A percentile compares a stretch with the other conserved stretches of the same genome.
Evolutionary conservation across 2,113 vertebrate species (phyloP).

Genomic region (Mirza zaza): DNA sequence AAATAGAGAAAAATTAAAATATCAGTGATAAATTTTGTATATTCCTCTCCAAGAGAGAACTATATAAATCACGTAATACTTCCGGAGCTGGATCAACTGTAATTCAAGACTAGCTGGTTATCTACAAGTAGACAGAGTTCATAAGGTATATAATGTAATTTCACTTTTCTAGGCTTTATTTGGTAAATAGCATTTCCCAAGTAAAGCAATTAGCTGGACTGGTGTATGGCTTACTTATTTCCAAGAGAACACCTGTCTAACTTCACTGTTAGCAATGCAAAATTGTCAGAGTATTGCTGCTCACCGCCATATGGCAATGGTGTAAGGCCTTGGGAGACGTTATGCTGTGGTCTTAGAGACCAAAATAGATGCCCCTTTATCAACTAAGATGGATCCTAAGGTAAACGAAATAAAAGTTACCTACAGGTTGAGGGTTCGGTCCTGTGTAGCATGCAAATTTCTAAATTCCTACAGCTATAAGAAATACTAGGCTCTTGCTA

Average conservation of each 20-base stretch:
- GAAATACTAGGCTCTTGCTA: too few species aligned
- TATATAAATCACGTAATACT: not conserved
- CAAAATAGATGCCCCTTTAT: too few species aligned
- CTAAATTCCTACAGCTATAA: too few species aligned
- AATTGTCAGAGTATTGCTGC: not conserved
- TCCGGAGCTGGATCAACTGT: not conserved
- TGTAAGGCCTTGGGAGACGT: not conserved
- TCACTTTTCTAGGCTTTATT: not conserved
- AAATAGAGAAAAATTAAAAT: not conserved
- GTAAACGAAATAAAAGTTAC: too few species aligned
- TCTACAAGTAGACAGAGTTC: not conserved
- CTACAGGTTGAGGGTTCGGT: too few species aligned
- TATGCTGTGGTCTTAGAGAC: not conserved
- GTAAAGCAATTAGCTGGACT: not conserved
- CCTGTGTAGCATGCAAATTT: too few species aligned
- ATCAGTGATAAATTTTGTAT: not conserved
- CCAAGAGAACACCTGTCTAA: not conserved
- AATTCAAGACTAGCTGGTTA: not conserved
- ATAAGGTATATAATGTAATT: not conserved
- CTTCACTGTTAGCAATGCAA: not conserved
- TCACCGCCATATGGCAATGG: not conserved
- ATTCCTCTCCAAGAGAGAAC: not conserved
- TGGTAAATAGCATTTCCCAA: conserved; percentile 28
- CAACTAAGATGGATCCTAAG: too few species aligned
- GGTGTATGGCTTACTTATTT: not conserved